Evolutionary conservation across 2,888 invertebrate species (phyloP), one percentile per base, ranked within the genome.

Genomic region (Orchestes rusci): DNA sequence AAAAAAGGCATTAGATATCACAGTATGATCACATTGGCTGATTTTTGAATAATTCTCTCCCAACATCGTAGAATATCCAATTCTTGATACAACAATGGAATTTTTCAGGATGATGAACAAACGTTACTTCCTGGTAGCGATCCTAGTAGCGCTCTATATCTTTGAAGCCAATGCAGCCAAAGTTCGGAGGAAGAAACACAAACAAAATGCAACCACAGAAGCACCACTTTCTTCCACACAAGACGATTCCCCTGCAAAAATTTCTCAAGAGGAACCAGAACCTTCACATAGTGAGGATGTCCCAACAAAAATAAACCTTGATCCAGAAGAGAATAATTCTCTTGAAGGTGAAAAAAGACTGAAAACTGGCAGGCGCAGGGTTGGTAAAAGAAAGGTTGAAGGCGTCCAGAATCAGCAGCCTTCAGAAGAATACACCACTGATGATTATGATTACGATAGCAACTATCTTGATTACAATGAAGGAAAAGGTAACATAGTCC

Each of bases 361-460:
- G 17, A 4, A 51, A 54, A 45, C 42, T 48, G 17, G 58, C 53
- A 47, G 51, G 51, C 27, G 43, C 42, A 43, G 18, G 27, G 39
- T 33, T 10, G 20, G 34, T 15, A 48, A 45, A 30, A 28, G 48
- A 10, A 46, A 41, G 34, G 42, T 43, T 19, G 39, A 32, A 10
- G 46, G 38, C 5, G 44, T 57, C 16, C 63, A 64, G 52, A 62
- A 62, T 39, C 64, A 66, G 45, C 63, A 66, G 45, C 56, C 64
- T 3, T 48, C 47, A 30, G 43, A 46, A 8, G 60, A 62, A 41
- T 60, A 65, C 38, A 63, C 62, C 4, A 60, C 65, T 23, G 62
- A 63, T 12, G 62, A 65, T 10, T 60, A 63, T 29, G 62, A 64
- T 16, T 62, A 65, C 39, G 63, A 63, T 27, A 60, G 63, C 39